Percentiles rank a stretch among this genome's conserved stretches.
Conservation (phyloP, 2,113 vertebrate species). For the Fregetta grallaria region DNA sequence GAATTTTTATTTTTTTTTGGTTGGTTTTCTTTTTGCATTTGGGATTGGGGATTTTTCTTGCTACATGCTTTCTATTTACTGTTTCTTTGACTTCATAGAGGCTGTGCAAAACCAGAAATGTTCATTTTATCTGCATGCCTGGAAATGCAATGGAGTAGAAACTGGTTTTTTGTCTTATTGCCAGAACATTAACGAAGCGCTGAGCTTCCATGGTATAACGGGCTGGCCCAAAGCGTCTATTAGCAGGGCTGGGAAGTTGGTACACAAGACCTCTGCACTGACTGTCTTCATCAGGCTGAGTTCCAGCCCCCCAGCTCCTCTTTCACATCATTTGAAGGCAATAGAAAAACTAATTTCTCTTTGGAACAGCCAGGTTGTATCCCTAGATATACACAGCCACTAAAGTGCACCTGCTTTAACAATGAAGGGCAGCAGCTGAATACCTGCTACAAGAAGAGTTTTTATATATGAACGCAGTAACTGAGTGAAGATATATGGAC, state of each 20-base stretch:
- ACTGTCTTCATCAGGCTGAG: not conserved
- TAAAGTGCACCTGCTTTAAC: not conserved
- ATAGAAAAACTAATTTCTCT: constrained; percentile 19
- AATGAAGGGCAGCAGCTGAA: not conserved
- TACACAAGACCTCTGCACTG: not conserved
- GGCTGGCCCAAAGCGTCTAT: not conserved
- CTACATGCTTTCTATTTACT: not conserved
- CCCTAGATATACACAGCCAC: not conserved
- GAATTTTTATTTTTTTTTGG: not conserved
- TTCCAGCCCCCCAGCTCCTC: not conserved
- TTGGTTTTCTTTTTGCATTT: not conserved
- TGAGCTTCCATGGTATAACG: not conserved
- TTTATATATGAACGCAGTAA: not conserved
- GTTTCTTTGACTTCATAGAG: not conserved
- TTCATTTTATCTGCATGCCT: constrained; percentile 18
- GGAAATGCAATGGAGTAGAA: constrained; percentile 15
- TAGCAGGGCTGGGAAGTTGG: not conserved
- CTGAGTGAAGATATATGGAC: not conserved
- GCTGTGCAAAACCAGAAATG: not conserved
- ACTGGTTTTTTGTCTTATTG: not conserved
- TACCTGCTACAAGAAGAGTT: not conserved
- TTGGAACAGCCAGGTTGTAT: not conserved
- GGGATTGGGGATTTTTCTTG: not conserved
- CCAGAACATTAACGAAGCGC: not conserved
- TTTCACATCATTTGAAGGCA: not conserved